Percentiles rank a stretch among this genome's conserved stretches.
Evolutionary conservation across 2,888 invertebrate genomes (phyloP).

Genomic region (Orthosia gracilis): DNA sequence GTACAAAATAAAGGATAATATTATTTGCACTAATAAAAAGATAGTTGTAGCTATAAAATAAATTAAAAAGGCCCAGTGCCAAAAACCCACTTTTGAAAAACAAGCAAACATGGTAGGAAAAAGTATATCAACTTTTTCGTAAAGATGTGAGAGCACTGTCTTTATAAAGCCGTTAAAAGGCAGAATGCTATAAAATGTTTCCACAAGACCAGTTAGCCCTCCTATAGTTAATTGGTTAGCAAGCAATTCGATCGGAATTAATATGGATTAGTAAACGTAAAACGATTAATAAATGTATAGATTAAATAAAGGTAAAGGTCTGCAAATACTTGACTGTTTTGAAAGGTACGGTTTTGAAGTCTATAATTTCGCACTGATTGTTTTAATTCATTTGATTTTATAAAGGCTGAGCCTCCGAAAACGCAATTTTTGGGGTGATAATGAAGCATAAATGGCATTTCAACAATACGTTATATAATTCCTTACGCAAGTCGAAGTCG

Average conservation of each 20-base stretch:
- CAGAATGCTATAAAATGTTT: not conserved
- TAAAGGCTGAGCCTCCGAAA: not conserved
- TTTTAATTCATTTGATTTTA: conserved; percentile 1
- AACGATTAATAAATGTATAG: conserved; percentile 1
- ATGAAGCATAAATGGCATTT: no score
- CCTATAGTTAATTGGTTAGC: not conserved
- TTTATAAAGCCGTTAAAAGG: not conserved
- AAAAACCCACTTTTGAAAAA: no score
- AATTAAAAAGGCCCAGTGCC: no score
- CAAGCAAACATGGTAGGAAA: no score
- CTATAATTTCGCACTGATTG: not conserved
- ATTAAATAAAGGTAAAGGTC: not conserved
- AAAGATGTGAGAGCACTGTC: no score
- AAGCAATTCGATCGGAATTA: not conserved
- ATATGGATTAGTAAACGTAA: not conserved
- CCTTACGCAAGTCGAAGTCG: no score
- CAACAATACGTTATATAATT: no score
- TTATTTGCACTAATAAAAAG: no score
- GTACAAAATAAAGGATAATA: no score
- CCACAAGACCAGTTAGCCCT: not conserved
- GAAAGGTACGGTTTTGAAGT: not conserved
- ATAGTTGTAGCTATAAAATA: no score
- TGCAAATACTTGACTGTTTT: conserved; percentile 3
- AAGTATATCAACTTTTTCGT: no score
- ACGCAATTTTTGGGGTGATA: no score